Conservation (phyloP, 2,113 vertebrate genomes). For the Phaethon lepturus region DNA sequence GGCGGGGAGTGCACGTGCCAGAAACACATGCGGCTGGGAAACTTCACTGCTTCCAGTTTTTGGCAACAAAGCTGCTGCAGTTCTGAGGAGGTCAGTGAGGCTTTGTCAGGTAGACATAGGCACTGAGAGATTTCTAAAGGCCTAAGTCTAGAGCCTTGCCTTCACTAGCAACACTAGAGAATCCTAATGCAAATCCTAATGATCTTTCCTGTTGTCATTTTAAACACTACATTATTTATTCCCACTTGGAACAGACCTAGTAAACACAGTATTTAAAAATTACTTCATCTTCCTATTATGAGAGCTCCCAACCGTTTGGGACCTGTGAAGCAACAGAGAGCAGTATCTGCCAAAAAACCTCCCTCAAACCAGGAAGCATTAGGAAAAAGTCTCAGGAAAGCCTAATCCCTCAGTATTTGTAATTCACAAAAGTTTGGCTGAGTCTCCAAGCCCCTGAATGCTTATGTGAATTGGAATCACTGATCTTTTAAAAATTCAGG, state of each 20-base stretch:
- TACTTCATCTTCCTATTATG: neutral
- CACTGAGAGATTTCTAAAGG: neutral
- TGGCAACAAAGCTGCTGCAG: neutral
- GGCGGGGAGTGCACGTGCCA: neutral
- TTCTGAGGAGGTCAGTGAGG: neutral
- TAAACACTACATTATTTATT: neutral
- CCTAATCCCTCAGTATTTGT: conserved; percentile 41
- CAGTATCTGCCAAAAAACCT: conserved; percentile 1
- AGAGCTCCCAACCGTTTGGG: neutral
- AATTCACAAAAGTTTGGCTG: conserved; percentile 23
- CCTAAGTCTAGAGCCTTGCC: neutral
- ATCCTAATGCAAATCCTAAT: neutral
- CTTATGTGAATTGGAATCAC: neutral
- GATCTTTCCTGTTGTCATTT: neutral
- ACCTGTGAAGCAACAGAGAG: neutral
- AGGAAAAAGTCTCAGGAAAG: conserved; percentile 17
- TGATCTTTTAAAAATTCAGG: neutral
- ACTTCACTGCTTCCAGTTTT: neutral
- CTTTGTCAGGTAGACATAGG: neutral
- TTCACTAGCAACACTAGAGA: neutral
- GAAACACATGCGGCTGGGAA: neutral
- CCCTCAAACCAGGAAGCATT: conserved; percentile 26
- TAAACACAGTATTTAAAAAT: conserved; percentile 16
- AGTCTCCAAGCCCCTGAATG: neutral
- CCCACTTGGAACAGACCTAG: neutral